These are phyloP conservation scores for Prunella strophiata DNA, from an alignment of 2,797 vertebrate genomes.

Conservation along the genomic window DNA sequence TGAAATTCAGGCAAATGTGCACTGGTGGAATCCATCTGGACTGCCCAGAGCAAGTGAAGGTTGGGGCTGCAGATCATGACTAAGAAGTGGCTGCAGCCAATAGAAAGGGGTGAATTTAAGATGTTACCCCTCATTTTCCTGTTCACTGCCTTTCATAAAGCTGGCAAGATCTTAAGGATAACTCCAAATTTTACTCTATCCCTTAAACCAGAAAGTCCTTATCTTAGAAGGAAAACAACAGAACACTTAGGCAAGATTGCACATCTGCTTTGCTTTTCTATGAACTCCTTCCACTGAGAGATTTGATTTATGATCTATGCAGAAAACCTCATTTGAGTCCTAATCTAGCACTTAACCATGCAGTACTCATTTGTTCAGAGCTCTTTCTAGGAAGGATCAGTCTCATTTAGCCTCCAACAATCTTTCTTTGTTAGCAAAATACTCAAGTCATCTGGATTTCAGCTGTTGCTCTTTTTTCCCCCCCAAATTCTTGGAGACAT, in stretches of 20 bases:
- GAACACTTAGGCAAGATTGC: background rate
- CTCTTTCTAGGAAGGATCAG: slow-evolving; percentile 61
- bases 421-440: slow-evolving; percentile 52
- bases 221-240: background rate
- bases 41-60: background rate
- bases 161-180: background rate
- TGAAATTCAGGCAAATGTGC: background rate
- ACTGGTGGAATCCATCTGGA: background rate
- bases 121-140: background rate
- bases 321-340: slow-evolving; percentile 13
- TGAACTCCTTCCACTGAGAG: background rate
- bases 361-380: background rate
- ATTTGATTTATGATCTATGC: slow-evolving; percentile 31
- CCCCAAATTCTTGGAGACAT: background rate
- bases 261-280: slow-evolving; percentile 11
- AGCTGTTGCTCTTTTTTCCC: background rate
- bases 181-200: background rate
- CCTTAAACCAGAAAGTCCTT: background rate
- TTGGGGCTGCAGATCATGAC: background rate
- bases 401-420: slow-evolving; percentile 46
- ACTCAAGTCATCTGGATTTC: slow-evolving; percentile 65
- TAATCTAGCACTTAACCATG: slow-evolving; percentile 24
- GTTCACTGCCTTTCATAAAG: background rate
- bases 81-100: background rate
- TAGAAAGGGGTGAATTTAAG: background rate